These are phyloP conservation scores for Leptestheria dahalacensis DNA, from an alignment of 1,140 invertebrate genomes.

Conservation along the genomic window DNA sequence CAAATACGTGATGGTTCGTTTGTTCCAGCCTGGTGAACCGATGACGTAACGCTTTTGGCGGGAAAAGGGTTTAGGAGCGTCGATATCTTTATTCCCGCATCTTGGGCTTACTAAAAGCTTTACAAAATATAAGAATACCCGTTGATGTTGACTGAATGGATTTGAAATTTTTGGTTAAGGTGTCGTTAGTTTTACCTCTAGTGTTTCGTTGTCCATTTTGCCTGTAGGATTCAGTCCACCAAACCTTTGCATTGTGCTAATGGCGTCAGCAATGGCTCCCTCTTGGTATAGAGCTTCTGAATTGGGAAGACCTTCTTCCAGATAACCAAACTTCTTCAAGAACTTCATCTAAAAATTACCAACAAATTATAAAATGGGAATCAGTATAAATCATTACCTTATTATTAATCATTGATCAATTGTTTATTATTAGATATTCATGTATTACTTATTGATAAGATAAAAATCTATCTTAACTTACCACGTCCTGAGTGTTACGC, in stretches of 20 bases:
- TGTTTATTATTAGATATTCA: background rate
- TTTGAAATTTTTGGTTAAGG: background rate
- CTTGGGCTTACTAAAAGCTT: constrained; percentile 42
- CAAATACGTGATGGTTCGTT: constrained; percentile 38
- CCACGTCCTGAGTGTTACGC: background rate
- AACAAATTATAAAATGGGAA: too few relatives aligned
- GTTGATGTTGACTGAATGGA: background rate
- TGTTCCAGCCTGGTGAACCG: constrained; percentile 40
- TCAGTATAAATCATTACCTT: too few relatives aligned
- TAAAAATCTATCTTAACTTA: background rate
- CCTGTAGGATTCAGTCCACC: constrained; percentile 47
- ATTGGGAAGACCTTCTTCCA: constrained; percentile 29
- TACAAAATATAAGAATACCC: background rate
- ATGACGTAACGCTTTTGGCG: constrained; percentile 39
- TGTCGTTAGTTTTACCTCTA: constrained; percentile 30
- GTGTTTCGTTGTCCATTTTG: constrained; percentile 39
- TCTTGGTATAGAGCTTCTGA: constrained; percentile 40
- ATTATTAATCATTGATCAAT: too few relatives aligned
- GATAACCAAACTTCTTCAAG: constrained; percentile 45
- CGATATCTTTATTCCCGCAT: constrained; percentile 36
- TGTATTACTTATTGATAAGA: background rate
- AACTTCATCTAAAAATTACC: constrained; percentile 35
- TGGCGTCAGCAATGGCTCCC: constrained; percentile 37
- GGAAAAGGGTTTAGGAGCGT: constrained; percentile 16
- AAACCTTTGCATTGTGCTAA: constrained; percentile 46